A percentile compares a stretch with the other conserved stretches of the same genome.
Conservation (phyloP, 2,797 vertebrate species). For the Sphenodon punctatus region DNA sequence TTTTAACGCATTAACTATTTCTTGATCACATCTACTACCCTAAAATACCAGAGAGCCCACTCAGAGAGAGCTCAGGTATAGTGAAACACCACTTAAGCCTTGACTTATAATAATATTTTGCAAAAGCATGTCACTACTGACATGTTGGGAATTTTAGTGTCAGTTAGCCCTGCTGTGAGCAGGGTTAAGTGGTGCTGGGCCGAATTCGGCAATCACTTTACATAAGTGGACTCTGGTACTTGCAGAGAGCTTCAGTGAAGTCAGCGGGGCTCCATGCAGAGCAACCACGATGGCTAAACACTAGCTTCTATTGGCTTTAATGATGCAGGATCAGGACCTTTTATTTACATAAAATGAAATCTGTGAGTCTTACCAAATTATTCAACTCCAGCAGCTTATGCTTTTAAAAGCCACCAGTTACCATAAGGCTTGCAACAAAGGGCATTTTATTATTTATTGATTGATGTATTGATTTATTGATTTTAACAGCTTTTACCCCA, state of each 20-base stretch:
- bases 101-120: not conserved
- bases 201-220: not conserved
- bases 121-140: not conserved
- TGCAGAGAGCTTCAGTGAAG: not conserved
- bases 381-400: too few species aligned
- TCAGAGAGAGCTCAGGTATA: not conserved
- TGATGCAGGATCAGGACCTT: too few species aligned
- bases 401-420: too few species aligned
- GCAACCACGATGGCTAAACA: not conserved
- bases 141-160: not conserved
- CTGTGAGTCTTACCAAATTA: too few species aligned
- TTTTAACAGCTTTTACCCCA: too few species aligned
- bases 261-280: not conserved
- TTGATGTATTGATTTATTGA: too few species aligned
- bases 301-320: too few species aligned
- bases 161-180: not conserved
- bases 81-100: not conserved
- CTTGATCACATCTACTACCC: not conserved
- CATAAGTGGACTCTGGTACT: not conserved
- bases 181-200: not conserved
- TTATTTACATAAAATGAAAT: too few species aligned
- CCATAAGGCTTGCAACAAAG: too few species aligned
- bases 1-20: not conserved
- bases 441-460: too few species aligned
- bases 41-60: not conserved